phyloP scores from a whole-genome alignment of 2,797 vertebrate genomes.

The Eremophila alpestris region DNA sequence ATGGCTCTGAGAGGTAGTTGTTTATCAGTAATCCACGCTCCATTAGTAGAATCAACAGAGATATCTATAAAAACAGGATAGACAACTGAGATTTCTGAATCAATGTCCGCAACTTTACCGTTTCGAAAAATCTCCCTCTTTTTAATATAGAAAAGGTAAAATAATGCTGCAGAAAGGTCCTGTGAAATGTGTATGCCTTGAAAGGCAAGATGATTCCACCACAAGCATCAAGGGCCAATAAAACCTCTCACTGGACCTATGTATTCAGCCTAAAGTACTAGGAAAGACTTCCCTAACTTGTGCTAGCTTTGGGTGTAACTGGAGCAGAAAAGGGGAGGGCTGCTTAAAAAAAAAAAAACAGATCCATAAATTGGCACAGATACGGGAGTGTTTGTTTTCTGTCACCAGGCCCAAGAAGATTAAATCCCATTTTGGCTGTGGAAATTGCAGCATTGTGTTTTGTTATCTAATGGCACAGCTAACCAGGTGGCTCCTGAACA shows the following conservation, averaged over 20 bases:
- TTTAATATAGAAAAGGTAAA: not conserved
- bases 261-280: not conserved
- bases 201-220: not conserved
- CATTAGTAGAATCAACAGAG: not conserved
- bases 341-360: not conserved
- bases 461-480: constrained; percentile 36
- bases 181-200: not conserved
- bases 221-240: not conserved
- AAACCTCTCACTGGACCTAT: not conserved
- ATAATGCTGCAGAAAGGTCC: not conserved
- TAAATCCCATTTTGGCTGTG: constrained; percentile 47
- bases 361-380: not conserved
- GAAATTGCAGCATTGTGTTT: constrained; percentile 39
- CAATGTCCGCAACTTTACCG: not conserved
- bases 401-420: constrained; percentile 3
- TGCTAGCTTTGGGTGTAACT: not conserved
- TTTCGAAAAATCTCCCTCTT: not conserved
- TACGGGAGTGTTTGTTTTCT: not conserved
- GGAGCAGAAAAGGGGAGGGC: not conserved
- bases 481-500: not conserved
- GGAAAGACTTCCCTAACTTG: not conserved
- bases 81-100: not conserved
- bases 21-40: not conserved
- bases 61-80: not conserved
- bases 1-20: not conserved